phyloP scores from a whole-genome alignment of 1,140 invertebrate species.

The Platorchestia sp. region DNA sequence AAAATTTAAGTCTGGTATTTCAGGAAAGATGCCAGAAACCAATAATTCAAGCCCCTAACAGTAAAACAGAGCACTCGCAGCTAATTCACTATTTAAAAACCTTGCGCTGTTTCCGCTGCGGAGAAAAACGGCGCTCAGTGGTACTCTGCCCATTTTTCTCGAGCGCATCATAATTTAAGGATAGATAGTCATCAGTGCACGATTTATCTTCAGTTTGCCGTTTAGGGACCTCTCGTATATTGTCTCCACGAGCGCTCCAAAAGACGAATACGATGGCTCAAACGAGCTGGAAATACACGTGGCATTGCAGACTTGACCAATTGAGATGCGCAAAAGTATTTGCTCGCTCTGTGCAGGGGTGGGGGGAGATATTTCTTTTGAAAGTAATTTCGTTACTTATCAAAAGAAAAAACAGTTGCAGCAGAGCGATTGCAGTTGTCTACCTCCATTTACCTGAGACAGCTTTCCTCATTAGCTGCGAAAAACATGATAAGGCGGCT shows the following conservation, averaged over 20 bases:
- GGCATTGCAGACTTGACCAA: neutral
- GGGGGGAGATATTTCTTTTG: neutral
- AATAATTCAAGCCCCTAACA: neutral
- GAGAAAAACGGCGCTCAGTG: neutral
- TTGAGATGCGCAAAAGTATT: neutral
- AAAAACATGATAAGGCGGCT: no score
- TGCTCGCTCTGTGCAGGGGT: neutral
- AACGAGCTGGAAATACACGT: neutral
- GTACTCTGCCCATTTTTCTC: neutral
- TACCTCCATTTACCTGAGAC: neutral
- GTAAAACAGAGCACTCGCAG: neutral
- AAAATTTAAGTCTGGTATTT: no score
- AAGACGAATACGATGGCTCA: neutral
- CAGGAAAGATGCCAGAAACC: no score
- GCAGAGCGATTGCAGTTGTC: neutral
- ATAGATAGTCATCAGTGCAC: neutral
- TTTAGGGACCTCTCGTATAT: neutral
- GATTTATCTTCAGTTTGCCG: neutral
- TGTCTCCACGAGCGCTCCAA: neutral
- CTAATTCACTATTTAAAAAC: neutral
- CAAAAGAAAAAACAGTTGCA: neutral
- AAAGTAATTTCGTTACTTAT: neutral
- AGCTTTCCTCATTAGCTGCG: neutral
- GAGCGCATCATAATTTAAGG: neutral
- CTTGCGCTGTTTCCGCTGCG: neutral